Conservation (phyloP, 2,113 vertebrate genomes). For the Paratilapia polleni region DNA sequence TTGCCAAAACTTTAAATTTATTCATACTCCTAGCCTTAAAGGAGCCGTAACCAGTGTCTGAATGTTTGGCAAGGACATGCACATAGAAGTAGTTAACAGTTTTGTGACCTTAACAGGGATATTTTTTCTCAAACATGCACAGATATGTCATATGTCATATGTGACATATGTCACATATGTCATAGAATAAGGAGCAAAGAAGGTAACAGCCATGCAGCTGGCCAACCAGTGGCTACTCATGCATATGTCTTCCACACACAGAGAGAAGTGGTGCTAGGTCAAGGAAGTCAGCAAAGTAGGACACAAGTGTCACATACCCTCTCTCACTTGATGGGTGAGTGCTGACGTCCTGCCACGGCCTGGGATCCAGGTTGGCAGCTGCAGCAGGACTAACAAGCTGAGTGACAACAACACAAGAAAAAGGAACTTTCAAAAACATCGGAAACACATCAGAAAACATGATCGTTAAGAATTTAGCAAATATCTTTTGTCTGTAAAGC, state of each 20-base stretch:
- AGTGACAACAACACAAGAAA: conserved; percentile 24
- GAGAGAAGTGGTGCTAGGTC: conserved; percentile 24
- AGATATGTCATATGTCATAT: too few species aligned
- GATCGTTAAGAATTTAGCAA: background rate
- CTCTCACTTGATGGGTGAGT: conserved; percentile 51
- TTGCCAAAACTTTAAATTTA: background rate
- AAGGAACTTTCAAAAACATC: background rate
- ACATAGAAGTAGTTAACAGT: background rate
- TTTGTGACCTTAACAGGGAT: background rate
- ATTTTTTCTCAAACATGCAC: background rate
- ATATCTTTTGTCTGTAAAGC: background rate
- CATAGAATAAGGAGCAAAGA: conserved; percentile 3
- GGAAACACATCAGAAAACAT: background rate
- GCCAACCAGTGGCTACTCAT: conserved; percentile 4
- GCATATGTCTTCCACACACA: background rate
- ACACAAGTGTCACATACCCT: conserved; percentile 64
- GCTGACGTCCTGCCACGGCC: conserved; percentile 43
- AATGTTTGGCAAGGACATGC: background rate
- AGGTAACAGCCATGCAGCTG: conserved; percentile 1
- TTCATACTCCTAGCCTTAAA: background rate
- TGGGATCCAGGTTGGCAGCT: conserved; percentile 49
- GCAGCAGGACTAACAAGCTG: conserved; percentile 32
- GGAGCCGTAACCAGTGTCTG: background rate
- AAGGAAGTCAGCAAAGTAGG: conserved; percentile 56
- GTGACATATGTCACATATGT: too few species aligned